Evolutionary conservation across 2,113 vertebrate genomes (phyloP).

Genomic region (Aplodontia rufa): DNA sequence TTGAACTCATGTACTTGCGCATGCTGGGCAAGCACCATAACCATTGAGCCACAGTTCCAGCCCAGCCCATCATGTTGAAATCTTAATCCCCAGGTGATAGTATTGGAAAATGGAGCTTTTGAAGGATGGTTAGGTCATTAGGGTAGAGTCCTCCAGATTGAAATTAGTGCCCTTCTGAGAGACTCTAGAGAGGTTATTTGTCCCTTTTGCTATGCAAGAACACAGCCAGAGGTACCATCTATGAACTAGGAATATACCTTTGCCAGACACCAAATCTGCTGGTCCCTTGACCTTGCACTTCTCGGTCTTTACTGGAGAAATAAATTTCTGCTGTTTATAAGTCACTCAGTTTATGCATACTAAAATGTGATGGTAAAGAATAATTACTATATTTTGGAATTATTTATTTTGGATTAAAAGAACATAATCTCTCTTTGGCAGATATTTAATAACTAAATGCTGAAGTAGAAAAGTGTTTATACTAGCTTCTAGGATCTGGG

Average conservation of each 20-base stretch:
- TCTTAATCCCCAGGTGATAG: no score
- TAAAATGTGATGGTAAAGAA: background rate
- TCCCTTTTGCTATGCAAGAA: background rate
- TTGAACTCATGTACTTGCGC: no score
- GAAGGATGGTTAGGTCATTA: no score
- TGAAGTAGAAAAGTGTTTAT: constrained; percentile 17
- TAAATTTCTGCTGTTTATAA: background rate
- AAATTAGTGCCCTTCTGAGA: background rate
- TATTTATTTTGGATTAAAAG: constrained; percentile 50
- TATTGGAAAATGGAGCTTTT: no score
- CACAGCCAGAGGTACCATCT: background rate
- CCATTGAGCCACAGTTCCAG: no score
- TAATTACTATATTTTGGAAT: constrained; percentile 32
- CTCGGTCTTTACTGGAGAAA: background rate
- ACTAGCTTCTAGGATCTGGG: background rate
- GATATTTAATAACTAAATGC: background rate
- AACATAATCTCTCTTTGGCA: background rate
- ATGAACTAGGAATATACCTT: background rate
- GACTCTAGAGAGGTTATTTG: background rate
- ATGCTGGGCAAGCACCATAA: no score
- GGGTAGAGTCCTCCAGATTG: no score
- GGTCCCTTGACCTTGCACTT: background rate
- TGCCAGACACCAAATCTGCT: background rate
- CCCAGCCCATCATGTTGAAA: no score
- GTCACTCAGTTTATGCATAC: background rate